Base-by-base conservation (phyloP, 2,888 invertebrate species). In the Acronicta alni region DNA sequence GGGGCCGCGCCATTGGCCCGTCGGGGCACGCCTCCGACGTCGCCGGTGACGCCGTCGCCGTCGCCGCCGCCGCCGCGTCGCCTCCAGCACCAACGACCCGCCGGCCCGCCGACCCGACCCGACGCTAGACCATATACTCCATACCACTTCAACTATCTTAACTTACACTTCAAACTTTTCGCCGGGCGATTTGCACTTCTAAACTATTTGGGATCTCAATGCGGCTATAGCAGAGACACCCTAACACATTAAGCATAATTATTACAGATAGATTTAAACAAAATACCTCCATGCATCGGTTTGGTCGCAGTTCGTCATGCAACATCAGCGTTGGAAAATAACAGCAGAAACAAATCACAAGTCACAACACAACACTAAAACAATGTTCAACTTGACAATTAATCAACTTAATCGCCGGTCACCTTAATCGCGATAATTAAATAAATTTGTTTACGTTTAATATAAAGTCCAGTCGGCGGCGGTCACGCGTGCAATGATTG, bases 1-100 rank as follows among this genome's bases (percentile, higher is more conserved):
- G 83, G 85, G 85, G 84, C 83, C 87, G 87, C 90, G 91, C 90
- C 88, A 91, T 91, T 91, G 93, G 92, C 89, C 87, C 91, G 91
- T 84, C 87, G 83, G 90, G 91, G 87, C 90, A 89, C 93, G 92
- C 91, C 92, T 90, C 87, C 89, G 87, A 72, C 86, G 86, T 67
- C 84, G 84, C 79, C 84, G 88, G 80, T 81, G 89, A 77, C 84
- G 88, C 82, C 85, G 84, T 72, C 84, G 83, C 79, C 84, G 87
- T 82, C 82, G 81, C 70, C 83, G 82, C 67, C 83, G 77, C 84
- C 89, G 84, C 63, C 77, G 79, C 79, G 86, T 82, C 84, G 83
- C 75, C 84, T 82, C 70, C 83, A 78, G 83, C 89, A 83, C 62
- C 73, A 76, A 73, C 81, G 79, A 23, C 23, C 23, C 23, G 20